phyloP scores from a whole-genome alignment of 2,797 vertebrate genomes.

The Moxostoma hubbsi region DNA sequence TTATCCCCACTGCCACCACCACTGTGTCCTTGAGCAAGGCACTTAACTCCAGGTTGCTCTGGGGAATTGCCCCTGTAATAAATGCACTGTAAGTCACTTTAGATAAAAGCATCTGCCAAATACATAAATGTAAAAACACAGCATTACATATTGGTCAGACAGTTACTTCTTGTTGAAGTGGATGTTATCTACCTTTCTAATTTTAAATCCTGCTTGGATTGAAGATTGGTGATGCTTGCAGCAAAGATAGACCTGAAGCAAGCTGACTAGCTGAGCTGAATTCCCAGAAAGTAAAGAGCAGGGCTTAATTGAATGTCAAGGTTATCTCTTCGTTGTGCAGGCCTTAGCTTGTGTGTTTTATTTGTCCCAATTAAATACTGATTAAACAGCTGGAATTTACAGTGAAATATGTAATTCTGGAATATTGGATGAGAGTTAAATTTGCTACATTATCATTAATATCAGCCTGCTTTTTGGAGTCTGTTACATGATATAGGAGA shows the following conservation, averaged over 20 bases:
- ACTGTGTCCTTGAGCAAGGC: too few species aligned
- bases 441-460: conserved; percentile 30
- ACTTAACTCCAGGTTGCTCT: too few species aligned
- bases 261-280: conserved; percentile 19
- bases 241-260: conserved; percentile 14
- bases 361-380: conserved; percentile 50
- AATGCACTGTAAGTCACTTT: too few species aligned
- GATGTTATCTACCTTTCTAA: background rate
- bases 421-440: conserved; percentile 7
- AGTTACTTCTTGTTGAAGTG: too few species aligned
- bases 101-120: too few species aligned
- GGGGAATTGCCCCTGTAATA: too few species aligned
- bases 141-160: too few species aligned
- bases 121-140: too few species aligned
- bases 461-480: conserved; percentile 13
- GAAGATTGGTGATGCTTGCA: conserved; percentile 22
- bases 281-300: conserved; percentile 19
- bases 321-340: conserved; percentile 22
- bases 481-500: conserved; percentile 19
- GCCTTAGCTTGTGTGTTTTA: conserved; percentile 29
- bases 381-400: conserved; percentile 51
- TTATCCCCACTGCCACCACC: too few species aligned
- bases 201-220: conserved; percentile 9
- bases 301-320: conserved; percentile 41
- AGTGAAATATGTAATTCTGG: conserved; percentile 10